Base-by-base conservation (phyloP, 2,113 vertebrate species). In the Nyctereutes procyonoides region DNA sequence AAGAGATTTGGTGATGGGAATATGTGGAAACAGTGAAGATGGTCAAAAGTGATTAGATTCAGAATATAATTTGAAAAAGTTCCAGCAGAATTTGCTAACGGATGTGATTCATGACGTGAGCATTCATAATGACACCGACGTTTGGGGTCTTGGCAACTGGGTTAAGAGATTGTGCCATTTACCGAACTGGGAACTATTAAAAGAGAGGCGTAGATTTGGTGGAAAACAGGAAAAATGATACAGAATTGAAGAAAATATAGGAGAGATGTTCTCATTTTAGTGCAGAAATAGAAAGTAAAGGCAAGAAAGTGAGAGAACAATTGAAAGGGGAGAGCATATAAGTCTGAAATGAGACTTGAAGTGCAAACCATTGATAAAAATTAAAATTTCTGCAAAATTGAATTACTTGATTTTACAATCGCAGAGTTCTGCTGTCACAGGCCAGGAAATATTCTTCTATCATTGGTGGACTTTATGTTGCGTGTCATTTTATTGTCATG, bases 361-460 rank as follows among this genome's bases (percentile, higher is more conserved):
- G 79, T 95, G 86, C 3, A 8, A 8, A 20, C 55, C 58, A 93
- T 93, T 63, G 48, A 89, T 24, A 80, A n/a, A 71, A 81, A 97
- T 93, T 92, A 96, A 98, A 93, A 74, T 32, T 90, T 84, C 67
- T 97, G 79, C 65, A 97, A 98, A 98, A 95, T n/a, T 3, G 32
- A 81, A 53, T 76, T 95, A 71, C 67, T 96, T 35, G 7, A 79
- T 82, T 97, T 98, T 95, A 69, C 95, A 98, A 98, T 86, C 97
- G 96, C 97, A 71, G 76, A 43, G 53, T 93, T 96, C 73, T 81
- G 10, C 96, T 98, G 88, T 88, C 90, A 95, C 43, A 81, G 92
- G 92, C 92, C 58, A 60, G 90, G 63, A 91, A 96, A 87, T 94
- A 86, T 19, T 95, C n/a, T 97, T 65, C 96, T 92, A 79, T 24